Base-by-base conservation (phyloP, 2,888 invertebrate species). In the Chironomus tentans region DNA sequence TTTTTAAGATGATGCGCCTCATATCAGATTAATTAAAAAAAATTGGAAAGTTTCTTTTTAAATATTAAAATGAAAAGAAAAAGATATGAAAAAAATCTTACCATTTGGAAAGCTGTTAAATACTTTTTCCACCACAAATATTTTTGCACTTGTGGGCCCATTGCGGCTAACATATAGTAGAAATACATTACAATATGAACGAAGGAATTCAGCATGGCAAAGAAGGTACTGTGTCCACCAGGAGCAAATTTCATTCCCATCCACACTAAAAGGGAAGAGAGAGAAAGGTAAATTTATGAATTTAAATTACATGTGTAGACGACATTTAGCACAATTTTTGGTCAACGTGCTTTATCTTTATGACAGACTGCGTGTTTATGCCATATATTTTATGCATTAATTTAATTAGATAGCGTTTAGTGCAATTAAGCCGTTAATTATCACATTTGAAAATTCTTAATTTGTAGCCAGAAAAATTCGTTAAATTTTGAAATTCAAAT, bases 81-180 rank as follows among this genome's bases (percentile, higher is more conserved):
- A 28, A 4, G n/a, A n/a, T n/a, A n/a, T n/a, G n/a, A n/a, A 61
- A 46, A 13, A 73, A 47, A 46, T 12, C 85, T 85, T 87, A 95
- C 95, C 91, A 98, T 96, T 87, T 97, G 97, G 87, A 97, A 91
- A 79, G 91, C 90, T 77, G 97, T 97, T 80, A 98, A 89, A 84
- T 97, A 94, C 82, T 94, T 95, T 86, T 97, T 98, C 97, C 97
- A 98, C 97, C 97, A 97, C 80, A 97, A 91, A 84, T 90, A 97
- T 84, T 94, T 95, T 85, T 94, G 94, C 85, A 93, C 97, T 81
- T 89, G 86, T 62, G 97, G 97, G 74, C 97, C 97, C 90, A 97
- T 91, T 24, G 97, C 97, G 4, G 97, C 90, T 78, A 97, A 87
- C 91, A 96, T 95, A 84, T 97, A 98, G 85, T 98, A 98, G 84